A percentile compares a stretch with the other conserved stretches of the same genome.
phyloP scores from a whole-genome alignment of 2,113 vertebrate genomes.

The Cacatua alba region DNA sequence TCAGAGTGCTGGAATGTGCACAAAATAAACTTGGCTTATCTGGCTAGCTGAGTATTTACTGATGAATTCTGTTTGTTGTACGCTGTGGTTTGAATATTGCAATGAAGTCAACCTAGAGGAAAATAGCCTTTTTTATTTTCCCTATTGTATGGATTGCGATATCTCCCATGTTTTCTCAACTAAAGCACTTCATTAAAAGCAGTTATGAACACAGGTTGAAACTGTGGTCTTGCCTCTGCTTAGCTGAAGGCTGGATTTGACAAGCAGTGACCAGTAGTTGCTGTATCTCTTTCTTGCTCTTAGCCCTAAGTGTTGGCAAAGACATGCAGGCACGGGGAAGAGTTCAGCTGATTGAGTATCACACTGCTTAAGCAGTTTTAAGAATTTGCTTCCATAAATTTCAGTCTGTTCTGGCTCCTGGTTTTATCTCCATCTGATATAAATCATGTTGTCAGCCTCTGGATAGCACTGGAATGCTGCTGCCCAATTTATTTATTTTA shows the following conservation, averaged over 20 bases:
- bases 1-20: background rate
- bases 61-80: background rate
- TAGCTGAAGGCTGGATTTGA: background rate
- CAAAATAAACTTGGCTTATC: background rate
- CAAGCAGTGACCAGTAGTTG: background rate
- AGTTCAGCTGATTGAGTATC: background rate
- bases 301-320: background rate
- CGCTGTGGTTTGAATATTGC: background rate
- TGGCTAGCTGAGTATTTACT: background rate
- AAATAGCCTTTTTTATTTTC: background rate
- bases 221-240: background rate
- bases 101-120: background rate
- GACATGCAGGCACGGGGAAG: background rate
- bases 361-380: background rate
- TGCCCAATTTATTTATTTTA: background rate
- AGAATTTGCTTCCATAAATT: constrained; percentile 35
- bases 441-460: background rate
- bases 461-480: background rate
- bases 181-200: background rate
- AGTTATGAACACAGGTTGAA: background rate
- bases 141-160: background rate
- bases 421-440: background rate
- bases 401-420: constrained; percentile 8
- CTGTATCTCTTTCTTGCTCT: background rate
- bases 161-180: background rate